Conservation (phyloP, 2,113 vertebrate species). For the Alligator sinensis region DNA sequence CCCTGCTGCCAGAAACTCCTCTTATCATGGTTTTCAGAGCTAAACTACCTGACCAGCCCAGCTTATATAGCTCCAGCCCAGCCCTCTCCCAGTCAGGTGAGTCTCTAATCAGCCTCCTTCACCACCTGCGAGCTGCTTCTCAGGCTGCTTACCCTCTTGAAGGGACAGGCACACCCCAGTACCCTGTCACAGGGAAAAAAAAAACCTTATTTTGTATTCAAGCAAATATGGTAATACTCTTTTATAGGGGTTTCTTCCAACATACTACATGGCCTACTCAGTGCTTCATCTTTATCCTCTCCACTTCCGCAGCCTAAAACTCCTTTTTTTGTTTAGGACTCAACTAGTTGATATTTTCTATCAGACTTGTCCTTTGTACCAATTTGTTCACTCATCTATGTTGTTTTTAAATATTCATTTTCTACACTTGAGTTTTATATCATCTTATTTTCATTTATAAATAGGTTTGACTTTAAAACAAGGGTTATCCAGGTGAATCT, state of each 20-base stretch:
- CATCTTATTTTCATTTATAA: background rate
- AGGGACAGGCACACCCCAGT: too few relatives aligned
- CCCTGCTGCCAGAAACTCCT: too few relatives aligned
- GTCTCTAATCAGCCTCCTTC: too few relatives aligned
- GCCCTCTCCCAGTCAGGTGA: too few relatives aligned
- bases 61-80: too few relatives aligned
- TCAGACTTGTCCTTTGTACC: background rate
- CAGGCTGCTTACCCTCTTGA: too few relatives aligned
- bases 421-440: background rate
- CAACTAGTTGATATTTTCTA: background rate
- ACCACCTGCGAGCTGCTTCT: too few relatives aligned
- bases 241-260: background rate
- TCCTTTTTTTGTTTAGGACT: background rate
- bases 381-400: background rate
- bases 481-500: background rate
- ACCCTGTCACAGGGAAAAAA: too few relatives aligned
- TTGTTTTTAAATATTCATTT: background rate
- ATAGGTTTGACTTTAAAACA: background rate
- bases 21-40: too few relatives aligned
- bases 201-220: too few relatives aligned
- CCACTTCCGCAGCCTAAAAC: background rate
- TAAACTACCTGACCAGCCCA: too few relatives aligned
- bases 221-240: background rate
- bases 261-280: background rate
- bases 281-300: background rate